phyloP scores from a whole-genome alignment of 2,113 vertebrate species.

The Psilopogon haemacephalus region DNA sequence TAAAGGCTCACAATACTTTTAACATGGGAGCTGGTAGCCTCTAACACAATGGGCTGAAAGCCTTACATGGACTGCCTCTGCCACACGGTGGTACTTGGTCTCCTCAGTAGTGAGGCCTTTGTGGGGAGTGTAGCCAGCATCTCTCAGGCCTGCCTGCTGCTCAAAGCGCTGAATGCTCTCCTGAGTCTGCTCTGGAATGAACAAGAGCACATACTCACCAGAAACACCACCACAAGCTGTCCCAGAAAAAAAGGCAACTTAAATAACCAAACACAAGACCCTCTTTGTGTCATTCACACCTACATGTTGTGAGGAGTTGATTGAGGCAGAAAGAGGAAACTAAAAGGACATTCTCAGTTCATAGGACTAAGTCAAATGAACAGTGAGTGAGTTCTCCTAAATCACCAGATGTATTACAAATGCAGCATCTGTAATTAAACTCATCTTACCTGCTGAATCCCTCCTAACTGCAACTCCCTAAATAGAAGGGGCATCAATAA shows the following conservation, averaged over 20 bases:
- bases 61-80: constrained; percentile 87
- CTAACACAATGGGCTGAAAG: background rate
- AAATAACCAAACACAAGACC: background rate
- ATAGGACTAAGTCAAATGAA: background rate
- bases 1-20: background rate
- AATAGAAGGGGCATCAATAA: background rate
- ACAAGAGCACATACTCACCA: constrained; percentile 35
- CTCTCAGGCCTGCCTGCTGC: constrained; percentile 91
- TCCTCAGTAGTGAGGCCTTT: constrained; percentile 93
- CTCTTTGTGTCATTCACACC: background rate
- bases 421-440: background rate
- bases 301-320: rapidly evolving
- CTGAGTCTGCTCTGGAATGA: constrained; percentile 85
- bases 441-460: background rate
- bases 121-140: constrained; percentile 89
- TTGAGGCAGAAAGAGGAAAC: background rate
- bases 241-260: background rate
- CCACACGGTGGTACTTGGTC: constrained; percentile 84
- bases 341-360: background rate
- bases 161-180: constrained; percentile 93
- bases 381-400: background rate
- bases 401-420: background rate
- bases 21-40: background rate
- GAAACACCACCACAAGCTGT: background rate
- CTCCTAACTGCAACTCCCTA: background rate